Percentiles rank a stretch among this genome's conserved stretches.
These are phyloP conservation scores for Brenthis daphne DNA, from an alignment of 2,888 invertebrate genomes.

Conservation along the genomic window DNA sequence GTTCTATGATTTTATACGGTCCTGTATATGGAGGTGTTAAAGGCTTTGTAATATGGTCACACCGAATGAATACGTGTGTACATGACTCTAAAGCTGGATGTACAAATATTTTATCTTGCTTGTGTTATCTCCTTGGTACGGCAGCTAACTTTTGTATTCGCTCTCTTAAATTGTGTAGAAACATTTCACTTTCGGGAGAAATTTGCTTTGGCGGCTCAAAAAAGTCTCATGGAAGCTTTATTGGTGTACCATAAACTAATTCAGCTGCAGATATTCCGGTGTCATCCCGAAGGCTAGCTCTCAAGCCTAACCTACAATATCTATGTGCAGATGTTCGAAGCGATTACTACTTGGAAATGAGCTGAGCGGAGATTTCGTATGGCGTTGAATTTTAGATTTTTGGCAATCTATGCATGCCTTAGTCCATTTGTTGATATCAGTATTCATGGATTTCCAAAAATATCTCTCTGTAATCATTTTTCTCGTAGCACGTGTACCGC, in stretches of 20 bases:
- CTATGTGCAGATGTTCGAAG: constrained; percentile 30
- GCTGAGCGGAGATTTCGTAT: constrained; percentile 31
- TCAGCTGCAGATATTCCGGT: constrained; percentile 24
- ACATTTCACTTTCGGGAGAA: background rate
- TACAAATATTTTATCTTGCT: constrained; percentile 31
- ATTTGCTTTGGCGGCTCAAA: constrained; percentile 22
- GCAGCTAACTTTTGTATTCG: constrained; percentile 14
- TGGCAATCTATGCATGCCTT: constrained; percentile 37
- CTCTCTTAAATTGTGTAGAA: constrained; percentile 17
- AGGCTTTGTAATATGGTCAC: constrained; percentile 28
- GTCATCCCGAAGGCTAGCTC: constrained; percentile 26
- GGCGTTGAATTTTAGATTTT: constrained; percentile 35
- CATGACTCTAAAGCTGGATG: constrained; percentile 30
- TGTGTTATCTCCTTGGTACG: constrained; percentile 18
- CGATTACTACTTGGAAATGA: constrained; percentile 24
- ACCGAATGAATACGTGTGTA: constrained; percentile 34
- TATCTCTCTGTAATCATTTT: constrained; percentile 25
- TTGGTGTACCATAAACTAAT: constrained; percentile 25
- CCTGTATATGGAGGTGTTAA: constrained; percentile 8
- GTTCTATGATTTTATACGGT: background rate
- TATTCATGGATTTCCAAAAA: constrained; percentile 36
- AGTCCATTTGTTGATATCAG: constrained; percentile 33
- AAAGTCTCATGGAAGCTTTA: constrained; percentile 27
- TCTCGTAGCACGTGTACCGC: constrained; percentile 24
- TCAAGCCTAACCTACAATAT: constrained; percentile 17